Evolutionary conservation across 2,113 vertebrate species (phyloP).

Genomic region (Oncorhynchus kisutch): DNA sequence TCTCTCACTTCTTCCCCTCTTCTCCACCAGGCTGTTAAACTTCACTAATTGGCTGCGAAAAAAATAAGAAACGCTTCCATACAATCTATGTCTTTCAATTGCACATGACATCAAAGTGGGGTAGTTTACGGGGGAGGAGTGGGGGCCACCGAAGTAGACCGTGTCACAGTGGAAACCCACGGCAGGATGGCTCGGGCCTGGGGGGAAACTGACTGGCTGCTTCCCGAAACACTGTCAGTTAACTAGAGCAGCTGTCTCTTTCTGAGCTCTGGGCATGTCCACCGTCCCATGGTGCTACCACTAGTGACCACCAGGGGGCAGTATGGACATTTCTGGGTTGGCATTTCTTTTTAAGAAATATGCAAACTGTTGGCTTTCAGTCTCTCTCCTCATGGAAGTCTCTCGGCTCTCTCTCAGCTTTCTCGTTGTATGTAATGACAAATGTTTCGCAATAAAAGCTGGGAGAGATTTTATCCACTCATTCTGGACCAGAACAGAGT

Average conservation of each 20-base stretch:
- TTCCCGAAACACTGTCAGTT: slow-evolving; percentile 1
- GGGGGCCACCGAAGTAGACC: neutral
- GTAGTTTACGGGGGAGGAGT: neutral
- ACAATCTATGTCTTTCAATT: slow-evolving; percentile 3
- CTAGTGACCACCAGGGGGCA: slow-evolving; percentile 42
- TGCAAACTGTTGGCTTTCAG: neutral
- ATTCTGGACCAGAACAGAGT: neutral
- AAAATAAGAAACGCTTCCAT: neutral
- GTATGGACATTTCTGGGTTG: slow-evolving; percentile 39
- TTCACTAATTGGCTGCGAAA: neutral
- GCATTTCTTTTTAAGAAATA: slow-evolving; percentile 12
- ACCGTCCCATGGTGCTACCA: neutral
- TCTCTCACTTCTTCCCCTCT: too few species aligned
- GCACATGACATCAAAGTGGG: slow-evolving; percentile 7
- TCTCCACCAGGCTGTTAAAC: neutral
- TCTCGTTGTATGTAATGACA: neutral
- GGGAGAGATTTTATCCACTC: neutral
- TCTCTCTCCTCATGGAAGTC: neutral
- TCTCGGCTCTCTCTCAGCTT: neutral
- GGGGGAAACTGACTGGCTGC: neutral
- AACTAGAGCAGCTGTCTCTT: slow-evolving; percentile 5
- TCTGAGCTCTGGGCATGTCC: neutral
- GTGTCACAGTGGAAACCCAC: neutral
- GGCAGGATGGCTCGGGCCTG: neutral
- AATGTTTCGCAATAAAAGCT: neutral